Evolutionary conservation across 2,888 invertebrate genomes (phyloP), one percentile per base, ranked within the genome.

Genomic region (Loripinus fragilis): DNA sequence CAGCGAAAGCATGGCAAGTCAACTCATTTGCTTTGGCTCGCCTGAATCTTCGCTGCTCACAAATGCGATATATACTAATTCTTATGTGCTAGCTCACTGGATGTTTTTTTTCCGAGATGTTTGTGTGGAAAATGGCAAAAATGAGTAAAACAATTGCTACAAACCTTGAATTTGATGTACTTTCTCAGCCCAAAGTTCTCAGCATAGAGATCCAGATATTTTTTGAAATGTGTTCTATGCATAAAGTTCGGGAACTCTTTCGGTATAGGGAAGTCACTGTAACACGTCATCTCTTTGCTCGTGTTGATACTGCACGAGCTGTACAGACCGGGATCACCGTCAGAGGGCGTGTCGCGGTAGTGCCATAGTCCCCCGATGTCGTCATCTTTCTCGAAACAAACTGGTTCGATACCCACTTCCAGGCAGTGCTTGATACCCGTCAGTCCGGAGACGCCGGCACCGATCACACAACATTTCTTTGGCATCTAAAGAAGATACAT

Each of bases 221-320:
- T 80, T 70, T 84, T 85, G 70, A 87, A 87, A 73, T 87, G 84
- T 10, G 76, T 81, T 55, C 85, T 84, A 17, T 80, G 82, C 86
- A 87, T 87, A 60, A 85, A 87, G 78, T 87, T 87, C 15, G 86
- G 86, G 64, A 85, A 87, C n/a, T 87, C 83, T 68, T 81, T 84
- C 2, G 86, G 86, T 23, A 87, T 85, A 1, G 85, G 86, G 60
- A 87, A 87, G 64, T 87, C 85, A 30, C 85, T 86, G 72, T 78
- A 86, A 28, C 86, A 86, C 10, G 85, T 84, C 80, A 86, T 82
- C 42, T 84, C 86, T 67, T 87, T 87, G 50, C 86, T 85, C n/a
- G 86, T 87, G 48, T 87, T 87, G 71, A 85, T 85, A 67, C 85
- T 83, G 67, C 87, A 87, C 0, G 87, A 87, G 74, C 85, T 85